These are phyloP conservation scores for Odiellus spinosus DNA, from an alignment of 2,888 invertebrate species.

Conservation along the genomic window DNA sequence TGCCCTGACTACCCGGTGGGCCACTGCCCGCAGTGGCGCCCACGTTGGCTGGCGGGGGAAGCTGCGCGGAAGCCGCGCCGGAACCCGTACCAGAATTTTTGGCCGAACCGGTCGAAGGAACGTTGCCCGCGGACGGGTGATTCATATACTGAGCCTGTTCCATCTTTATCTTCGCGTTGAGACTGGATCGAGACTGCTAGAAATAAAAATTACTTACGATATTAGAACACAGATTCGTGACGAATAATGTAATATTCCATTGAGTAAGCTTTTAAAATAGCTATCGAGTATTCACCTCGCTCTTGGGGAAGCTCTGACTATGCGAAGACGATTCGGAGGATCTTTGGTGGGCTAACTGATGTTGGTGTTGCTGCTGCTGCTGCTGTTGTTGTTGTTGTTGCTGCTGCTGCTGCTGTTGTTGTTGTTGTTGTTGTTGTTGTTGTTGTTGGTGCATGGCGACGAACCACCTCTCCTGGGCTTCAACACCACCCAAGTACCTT, in stretches of 20 bases:
- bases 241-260: too few species aligned
- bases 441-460: conserved; percentile 12
- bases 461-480: conserved; percentile 15
- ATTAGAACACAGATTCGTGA: too few species aligned
- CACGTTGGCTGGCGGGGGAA: conserved; percentile 1
- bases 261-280: too few species aligned
- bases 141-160: too few species aligned
- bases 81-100: conserved; percentile 8
- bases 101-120: background rate
- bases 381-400: conserved; percentile 3
- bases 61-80: conserved; percentile 9
- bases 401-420: conserved; percentile 6
- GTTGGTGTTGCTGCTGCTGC: conserved; percentile 2
- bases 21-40: too few species aligned
- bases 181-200: too few species aligned
- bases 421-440: conserved; percentile 3
- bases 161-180: too few species aligned
- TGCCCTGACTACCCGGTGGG: too few species aligned
- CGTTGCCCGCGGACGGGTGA: too few species aligned
- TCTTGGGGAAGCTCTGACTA: conserved; percentile 8
- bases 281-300: conserved; percentile 10
- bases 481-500: background rate
- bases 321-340: conserved; percentile 5
- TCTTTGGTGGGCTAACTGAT: conserved; percentile 11
- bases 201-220: too few species aligned